phyloP scores from a whole-genome alignment of 2,113 vertebrate genomes.

The Podocnemis expansa region DNA sequence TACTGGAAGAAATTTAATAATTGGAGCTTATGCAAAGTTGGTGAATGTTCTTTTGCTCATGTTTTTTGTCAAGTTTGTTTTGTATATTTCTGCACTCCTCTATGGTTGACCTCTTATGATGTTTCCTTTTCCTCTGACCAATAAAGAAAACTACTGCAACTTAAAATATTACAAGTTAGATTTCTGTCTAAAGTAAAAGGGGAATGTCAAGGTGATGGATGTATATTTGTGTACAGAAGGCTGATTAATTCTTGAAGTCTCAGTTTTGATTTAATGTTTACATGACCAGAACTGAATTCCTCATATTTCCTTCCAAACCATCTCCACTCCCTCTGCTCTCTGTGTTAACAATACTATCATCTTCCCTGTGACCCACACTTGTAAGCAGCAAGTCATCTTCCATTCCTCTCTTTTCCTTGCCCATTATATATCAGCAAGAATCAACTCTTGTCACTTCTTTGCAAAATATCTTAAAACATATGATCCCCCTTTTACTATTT shows the following conservation, averaged over 20 bases:
- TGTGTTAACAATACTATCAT: background rate
- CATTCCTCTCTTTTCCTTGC: background rate
- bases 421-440: background rate
- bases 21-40: background rate
- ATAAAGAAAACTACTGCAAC: slow-evolving; percentile 34
- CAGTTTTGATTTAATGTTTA: slow-evolving; percentile 10
- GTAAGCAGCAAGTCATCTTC: background rate
- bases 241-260: slow-evolving; percentile 1
- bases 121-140: slow-evolving; percentile 5
- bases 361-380: slow-evolving; percentile 18
- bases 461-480: background rate
- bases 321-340: background rate
- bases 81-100: slow-evolving; percentile 24
- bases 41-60: background rate
- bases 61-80: background rate
- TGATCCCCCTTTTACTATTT: background rate
- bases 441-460: background rate
- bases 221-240: background rate
- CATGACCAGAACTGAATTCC: slow-evolving; percentile 18
- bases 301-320: slow-evolving; percentile 27
- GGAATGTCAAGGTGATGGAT: slow-evolving; percentile 15
- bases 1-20: background rate
- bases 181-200: slow-evolving; percentile 45
- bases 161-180: slow-evolving; percentile 5
- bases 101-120: background rate